These are phyloP conservation scores for Xanthia togata DNA, from an alignment of 2,888 invertebrate genomes.

Conservation along the genomic window DNA sequence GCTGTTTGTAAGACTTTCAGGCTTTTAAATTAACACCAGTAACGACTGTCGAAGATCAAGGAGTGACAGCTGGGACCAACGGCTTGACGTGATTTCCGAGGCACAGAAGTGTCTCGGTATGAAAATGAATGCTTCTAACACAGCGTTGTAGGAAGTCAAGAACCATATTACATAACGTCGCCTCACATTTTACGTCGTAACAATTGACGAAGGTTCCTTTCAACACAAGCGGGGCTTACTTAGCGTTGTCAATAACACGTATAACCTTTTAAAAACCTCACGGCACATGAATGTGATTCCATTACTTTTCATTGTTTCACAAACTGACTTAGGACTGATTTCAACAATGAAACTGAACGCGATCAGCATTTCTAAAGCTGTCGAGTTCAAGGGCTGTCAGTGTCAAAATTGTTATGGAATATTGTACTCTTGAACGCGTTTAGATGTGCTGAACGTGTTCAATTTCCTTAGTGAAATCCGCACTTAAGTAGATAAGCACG, in stretches of 20 bases:
- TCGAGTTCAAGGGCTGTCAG: too few species aligned
- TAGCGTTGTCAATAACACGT: constrained; percentile 54
- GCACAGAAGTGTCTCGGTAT: not conserved
- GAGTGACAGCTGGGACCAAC: too few species aligned
- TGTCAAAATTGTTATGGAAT: too few species aligned
- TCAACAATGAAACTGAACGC: too few species aligned
- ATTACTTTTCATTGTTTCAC: constrained; percentile 56
- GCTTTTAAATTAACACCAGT: not conserved
- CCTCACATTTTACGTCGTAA: not conserved
- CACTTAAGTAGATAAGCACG: too few species aligned
- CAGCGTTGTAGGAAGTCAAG: not conserved
- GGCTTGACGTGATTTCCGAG: too few species aligned
- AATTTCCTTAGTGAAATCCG: too few species aligned
- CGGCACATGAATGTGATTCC: constrained; percentile 35
- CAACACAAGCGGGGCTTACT: constrained; percentile 35
- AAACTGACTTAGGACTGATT: constrained; percentile 23
- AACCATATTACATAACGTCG: constrained; percentile 24
- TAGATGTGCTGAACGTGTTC: too few species aligned
- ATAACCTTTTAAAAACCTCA: constrained; percentile 57
- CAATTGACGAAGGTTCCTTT: constrained; percentile 48
- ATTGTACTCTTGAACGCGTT: too few species aligned
- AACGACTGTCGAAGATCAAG: not conserved
- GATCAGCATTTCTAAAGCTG: too few species aligned
- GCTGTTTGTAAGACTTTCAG: not conserved
- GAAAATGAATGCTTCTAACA: not conserved